These are phyloP conservation scores for Vombatus ursinus DNA, from an alignment of 2,113 vertebrate genomes.

Conservation along the genomic window DNA sequence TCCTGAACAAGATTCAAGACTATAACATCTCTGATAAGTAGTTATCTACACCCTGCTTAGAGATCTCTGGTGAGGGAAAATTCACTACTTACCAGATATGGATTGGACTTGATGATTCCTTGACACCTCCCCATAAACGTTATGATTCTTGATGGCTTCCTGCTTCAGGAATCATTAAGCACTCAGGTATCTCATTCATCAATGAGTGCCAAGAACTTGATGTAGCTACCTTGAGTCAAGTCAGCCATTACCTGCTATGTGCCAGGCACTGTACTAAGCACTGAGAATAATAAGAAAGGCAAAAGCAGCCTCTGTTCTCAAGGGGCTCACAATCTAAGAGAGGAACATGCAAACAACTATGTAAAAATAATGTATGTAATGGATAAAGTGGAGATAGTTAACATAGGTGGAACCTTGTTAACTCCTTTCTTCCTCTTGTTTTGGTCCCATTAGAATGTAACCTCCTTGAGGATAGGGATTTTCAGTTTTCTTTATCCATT, in stretches of 20 bases:
- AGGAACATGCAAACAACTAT: background rate
- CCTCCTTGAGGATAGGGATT: background rate
- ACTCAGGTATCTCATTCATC: background rate
- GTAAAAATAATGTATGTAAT: background rate
- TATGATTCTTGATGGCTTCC: background rate
- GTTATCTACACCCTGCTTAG: background rate
- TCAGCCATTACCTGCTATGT: background rate
- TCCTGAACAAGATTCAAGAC: background rate
- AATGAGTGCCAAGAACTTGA: background rate
- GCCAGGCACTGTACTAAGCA: background rate
- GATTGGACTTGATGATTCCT: background rate
- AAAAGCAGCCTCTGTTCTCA: background rate
- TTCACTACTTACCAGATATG: background rate
- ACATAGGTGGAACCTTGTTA: background rate
- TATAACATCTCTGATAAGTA: background rate
- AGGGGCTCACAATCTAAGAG: background rate
- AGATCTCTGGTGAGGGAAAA: background rate
- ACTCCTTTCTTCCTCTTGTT: background rate
- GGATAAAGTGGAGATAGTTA: background rate
- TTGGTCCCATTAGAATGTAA: background rate
- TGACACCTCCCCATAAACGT: background rate
- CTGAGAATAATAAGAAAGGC: background rate
- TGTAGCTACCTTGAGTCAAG: background rate
- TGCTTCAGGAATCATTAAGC: background rate
- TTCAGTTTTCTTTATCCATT: background rate